These are phyloP conservation scores for Eudyptes chrysolophus DNA, from an alignment of 2,113 vertebrate genomes.

Conservation along the genomic window DNA sequence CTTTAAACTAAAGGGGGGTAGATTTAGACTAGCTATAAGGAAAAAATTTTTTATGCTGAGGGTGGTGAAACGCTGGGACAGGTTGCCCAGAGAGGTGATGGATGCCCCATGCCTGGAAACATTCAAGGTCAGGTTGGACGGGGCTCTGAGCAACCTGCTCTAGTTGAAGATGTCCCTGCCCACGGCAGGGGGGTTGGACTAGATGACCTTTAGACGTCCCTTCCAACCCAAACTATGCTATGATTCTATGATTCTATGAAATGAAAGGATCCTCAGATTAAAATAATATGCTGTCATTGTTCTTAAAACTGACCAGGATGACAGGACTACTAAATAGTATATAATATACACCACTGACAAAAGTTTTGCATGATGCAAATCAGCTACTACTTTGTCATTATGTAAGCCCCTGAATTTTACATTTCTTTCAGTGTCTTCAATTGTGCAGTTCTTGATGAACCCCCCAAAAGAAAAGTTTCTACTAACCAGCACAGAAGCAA, in stretches of 20 bases:
- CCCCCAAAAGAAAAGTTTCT: neutral
- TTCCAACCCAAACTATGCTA: too few relatives aligned
- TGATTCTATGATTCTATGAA: neutral
- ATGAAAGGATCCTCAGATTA: neutral
- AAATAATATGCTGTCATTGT: neutral
- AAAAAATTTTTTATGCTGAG: too few relatives aligned
- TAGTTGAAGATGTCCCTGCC: too few relatives aligned
- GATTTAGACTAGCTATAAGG: too few relatives aligned
- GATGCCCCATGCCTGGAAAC: too few relatives aligned
- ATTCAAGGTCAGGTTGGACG: too few relatives aligned
- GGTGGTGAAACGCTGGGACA: too few relatives aligned
- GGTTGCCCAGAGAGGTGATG: too few relatives aligned
- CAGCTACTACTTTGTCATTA: neutral
- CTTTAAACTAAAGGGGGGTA: too few relatives aligned
- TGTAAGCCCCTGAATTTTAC: neutral
- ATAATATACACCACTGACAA: neutral
- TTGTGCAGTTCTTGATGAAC: neutral
- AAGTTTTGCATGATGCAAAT: neutral
- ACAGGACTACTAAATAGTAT: neutral
- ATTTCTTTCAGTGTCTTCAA: neutral
- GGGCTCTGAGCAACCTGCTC: too few relatives aligned
- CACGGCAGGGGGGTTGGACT: too few relatives aligned
- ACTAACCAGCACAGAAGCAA: neutral
- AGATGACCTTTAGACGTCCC: too few relatives aligned
- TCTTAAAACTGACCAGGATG: neutral